Base-by-base conservation (phyloP, 2,888 invertebrate species). In the Lamellibrachia columna region DNA sequence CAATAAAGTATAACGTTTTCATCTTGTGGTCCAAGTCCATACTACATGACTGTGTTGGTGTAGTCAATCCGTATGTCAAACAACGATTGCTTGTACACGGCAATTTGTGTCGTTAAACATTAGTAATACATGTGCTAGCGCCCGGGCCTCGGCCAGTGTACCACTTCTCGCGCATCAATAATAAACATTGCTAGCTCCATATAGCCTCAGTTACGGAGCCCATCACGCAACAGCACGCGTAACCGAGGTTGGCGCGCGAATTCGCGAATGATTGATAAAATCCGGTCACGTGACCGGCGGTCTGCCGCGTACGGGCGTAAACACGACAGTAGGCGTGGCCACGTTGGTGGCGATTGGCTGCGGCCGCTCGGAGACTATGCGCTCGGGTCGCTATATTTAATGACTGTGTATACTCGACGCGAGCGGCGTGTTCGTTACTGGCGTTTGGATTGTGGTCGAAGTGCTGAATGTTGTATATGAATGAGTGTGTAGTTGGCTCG, bases 211-310 rank as follows among this genome's bases (percentile, higher is more conserved):
- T 75, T 75, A 75, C 75, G 75, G 75, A 4, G 75, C 22, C 75
- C 75, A 75, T 15, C 75, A 75, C n/a, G 4, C 75, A 75, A 75
- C 75, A 4, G 22, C 75, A 22, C 75, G 75, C 75, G 75, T 75
- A 75, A 75, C 75, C 75, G 75, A 75, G 75, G 75, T 75, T 75
- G 75, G 75, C 75, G n/a, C 75, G 75, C 75, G 75, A 75, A 75
- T 22, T 75, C 75, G 75, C 75, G 75, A 75, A 75, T 75, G 75
- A 75, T 75, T 75, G 75, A 75, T 75, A 75, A 75, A 75, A 75
- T 75, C 75, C 75, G 75, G 75, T 75, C 75, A 75, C 75, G 75
- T 75, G 75, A n/a, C 75, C 75, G 75, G 15, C 75, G 75, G 22
- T 75, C 22, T 75, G 75, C 75, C 75, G n/a, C n/a, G n/a, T 75